Conservation (phyloP, 2,113 vertebrate species). For the Bagarius yarrelli region DNA sequence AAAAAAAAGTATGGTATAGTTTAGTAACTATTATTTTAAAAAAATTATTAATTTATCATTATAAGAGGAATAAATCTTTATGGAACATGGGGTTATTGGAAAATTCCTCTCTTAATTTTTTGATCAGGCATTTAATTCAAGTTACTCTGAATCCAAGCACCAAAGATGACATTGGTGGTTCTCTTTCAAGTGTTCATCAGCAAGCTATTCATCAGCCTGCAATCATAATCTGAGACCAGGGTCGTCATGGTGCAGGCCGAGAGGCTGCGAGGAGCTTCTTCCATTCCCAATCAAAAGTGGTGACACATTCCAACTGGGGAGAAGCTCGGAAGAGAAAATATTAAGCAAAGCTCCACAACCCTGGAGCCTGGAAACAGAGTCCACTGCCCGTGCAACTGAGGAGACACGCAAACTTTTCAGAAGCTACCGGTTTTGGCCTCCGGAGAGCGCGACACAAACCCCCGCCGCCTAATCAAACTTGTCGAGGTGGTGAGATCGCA, state of each 20-base stretch:
- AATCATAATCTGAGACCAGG: slow-evolving; percentile 43
- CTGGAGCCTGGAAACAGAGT: slow-evolving; percentile 74
- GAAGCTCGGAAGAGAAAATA: slow-evolving; percentile 72
- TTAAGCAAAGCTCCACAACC: no score
- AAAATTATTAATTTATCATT: neutral
- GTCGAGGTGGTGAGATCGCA: no score
- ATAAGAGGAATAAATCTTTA: neutral
- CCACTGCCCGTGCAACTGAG: no score
- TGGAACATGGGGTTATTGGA: neutral
- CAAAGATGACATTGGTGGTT: neutral
- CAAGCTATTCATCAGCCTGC: slow-evolving; percentile 54
- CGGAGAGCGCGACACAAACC: slow-evolving; percentile 47
- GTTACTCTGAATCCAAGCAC: neutral
- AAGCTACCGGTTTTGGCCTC: slow-evolving; percentile 55
- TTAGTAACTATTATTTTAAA: neutral
- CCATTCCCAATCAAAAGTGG: slow-evolving; percentile 66
- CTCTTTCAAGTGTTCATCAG: slow-evolving; percentile 50
- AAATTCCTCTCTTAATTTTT: neutral
- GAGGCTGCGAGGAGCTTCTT: no score
- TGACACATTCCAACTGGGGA: slow-evolving; percentile 61
- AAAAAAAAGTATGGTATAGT: no score
- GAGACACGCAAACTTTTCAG: slow-evolving; percentile 68
- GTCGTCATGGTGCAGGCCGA: slow-evolving; percentile 60
- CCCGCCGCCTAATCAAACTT: no score
- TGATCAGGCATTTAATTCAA: neutral